These are phyloP conservation scores for Hypsibius dujardini DNA, from an alignment of 1,140 invertebrate species.

Conservation along the genomic window DNA sequence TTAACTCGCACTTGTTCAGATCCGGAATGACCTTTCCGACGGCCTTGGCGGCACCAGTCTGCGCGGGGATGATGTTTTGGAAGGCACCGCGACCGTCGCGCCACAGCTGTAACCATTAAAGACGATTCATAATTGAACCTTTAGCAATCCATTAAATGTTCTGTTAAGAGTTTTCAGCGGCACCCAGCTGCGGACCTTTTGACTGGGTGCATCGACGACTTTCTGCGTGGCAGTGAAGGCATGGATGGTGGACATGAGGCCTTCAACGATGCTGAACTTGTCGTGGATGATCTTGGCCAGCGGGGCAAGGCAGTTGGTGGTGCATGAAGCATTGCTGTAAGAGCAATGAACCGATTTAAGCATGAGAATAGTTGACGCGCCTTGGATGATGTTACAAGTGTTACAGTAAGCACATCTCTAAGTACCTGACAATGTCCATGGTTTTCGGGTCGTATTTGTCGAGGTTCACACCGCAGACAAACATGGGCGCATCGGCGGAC, in stretches of 20 bases:
- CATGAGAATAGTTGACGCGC: constrained; percentile 10
- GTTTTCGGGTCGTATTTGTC: constrained; percentile 28
- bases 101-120: constrained; percentile 23
- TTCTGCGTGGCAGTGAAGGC: constrained; percentile 36
- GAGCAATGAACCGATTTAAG: background rate
- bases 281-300: constrained; percentile 36
- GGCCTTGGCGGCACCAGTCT: constrained; percentile 36
- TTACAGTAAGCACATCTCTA: too few species aligned
- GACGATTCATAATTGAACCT: background rate
- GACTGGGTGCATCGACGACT: constrained; percentile 35
- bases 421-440: constrained; percentile 28
- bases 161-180: too few species aligned
- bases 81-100: constrained; percentile 34
- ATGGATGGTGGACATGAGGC: constrained; percentile 37
- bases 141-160: background rate
- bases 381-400: constrained; percentile 11
- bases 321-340: constrained; percentile 34
- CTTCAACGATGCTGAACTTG: constrained; percentile 34
- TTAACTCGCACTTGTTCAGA: constrained; percentile 27
- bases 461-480: constrained; percentile 34
- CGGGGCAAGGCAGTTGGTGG: constrained; percentile 37
- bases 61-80: constrained; percentile 36
- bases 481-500: constrained; percentile 35
- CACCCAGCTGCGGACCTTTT: constrained; percentile 26
- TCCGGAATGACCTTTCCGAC: constrained; percentile 33